Conservation (phyloP, 2,888 invertebrate genomes). For the Adelphocoris suturalis region DNA sequence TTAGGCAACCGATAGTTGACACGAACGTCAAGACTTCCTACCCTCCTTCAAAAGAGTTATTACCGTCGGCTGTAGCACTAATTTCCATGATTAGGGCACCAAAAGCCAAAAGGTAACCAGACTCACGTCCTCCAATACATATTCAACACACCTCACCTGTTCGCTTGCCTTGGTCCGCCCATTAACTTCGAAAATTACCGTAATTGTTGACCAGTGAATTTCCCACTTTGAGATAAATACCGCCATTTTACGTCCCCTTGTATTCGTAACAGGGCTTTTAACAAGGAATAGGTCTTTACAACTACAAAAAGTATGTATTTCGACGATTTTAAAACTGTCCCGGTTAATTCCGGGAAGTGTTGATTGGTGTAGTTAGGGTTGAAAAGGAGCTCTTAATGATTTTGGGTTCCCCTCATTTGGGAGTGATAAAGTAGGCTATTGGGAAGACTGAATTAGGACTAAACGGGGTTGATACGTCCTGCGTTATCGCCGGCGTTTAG, state of each 20-base stretch:
- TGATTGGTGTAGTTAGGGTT: conserved; percentile 25
- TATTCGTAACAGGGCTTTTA: conserved; percentile 17
- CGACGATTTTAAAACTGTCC: background rate
- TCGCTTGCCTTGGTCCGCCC: conserved; percentile 39
- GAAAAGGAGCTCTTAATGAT: background rate
- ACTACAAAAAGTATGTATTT: background rate
- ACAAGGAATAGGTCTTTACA: background rate
- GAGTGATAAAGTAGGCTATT: background rate
- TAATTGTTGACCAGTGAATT: conserved; percentile 54
- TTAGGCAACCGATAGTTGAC: conserved; percentile 62
- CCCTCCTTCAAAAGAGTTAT: conserved; percentile 63
- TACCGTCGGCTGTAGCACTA: conserved; percentile 49
- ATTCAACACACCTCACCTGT: conserved; percentile 68
- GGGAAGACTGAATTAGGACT: background rate
- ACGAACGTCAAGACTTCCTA: conserved; percentile 60
- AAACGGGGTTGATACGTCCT: conserved; percentile 7
- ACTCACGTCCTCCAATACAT: conserved; percentile 66
- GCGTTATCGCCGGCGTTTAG: conserved; percentile 11
- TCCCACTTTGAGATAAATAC: conserved; percentile 41
- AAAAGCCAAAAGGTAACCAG: conserved; percentile 60
- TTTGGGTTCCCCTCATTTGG: background rate
- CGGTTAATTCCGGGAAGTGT: conserved; percentile 18
- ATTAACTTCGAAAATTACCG: conserved; percentile 63
- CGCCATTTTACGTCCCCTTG: conserved; percentile 14
- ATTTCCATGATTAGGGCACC: conserved; percentile 66